Evolutionary conservation across 2,888 invertebrate species (phyloP).

Genomic region (Rhingia rostrata): DNA sequence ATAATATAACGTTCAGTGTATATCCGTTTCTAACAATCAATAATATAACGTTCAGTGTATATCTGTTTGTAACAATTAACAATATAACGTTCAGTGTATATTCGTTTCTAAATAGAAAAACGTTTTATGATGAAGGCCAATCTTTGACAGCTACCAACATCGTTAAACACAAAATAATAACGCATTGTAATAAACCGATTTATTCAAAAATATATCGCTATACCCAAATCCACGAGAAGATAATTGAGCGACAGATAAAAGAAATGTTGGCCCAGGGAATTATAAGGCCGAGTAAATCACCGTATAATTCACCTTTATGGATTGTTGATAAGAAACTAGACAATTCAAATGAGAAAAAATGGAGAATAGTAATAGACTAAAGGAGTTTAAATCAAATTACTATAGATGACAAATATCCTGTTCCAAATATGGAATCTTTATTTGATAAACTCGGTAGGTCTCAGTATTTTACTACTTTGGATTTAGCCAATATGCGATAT

Average conservation of each 20-base stretch:
- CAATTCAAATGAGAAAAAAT: constrained; percentile 43
- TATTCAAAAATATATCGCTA: constrained; percentile 62
- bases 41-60: neutral
- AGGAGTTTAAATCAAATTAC: constrained; percentile 43
- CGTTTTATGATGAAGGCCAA: constrained; percentile 54
- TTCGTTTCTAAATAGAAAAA: constrained; percentile 39
- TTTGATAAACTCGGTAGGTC: constrained; percentile 48
- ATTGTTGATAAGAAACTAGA: constrained; percentile 49
- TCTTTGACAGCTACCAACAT: constrained; percentile 43
- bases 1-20: too few relatives aligned
- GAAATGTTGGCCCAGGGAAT: constrained; percentile 35
- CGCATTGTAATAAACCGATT: constrained; percentile 41
- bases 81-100: too few relatives aligned
- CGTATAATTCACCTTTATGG: constrained; percentile 56
- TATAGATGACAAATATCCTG: constrained; percentile 55
- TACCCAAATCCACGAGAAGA: constrained; percentile 58
- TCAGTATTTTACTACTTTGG: constrained; percentile 42
- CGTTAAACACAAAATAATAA: constrained; percentile 60
- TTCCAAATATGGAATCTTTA: constrained; percentile 51
- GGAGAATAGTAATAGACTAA: constrained; percentile 47
- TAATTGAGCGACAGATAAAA: constrained; percentile 45
- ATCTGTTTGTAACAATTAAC: too few relatives aligned
- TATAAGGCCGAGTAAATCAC: constrained; percentile 37
- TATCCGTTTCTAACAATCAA: too few relatives aligned
- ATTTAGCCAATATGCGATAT: constrained; percentile 41